These are phyloP conservation scores for Apamea crenata DNA, from an alignment of 2,888 invertebrate genomes.

Conservation along the genomic window DNA sequence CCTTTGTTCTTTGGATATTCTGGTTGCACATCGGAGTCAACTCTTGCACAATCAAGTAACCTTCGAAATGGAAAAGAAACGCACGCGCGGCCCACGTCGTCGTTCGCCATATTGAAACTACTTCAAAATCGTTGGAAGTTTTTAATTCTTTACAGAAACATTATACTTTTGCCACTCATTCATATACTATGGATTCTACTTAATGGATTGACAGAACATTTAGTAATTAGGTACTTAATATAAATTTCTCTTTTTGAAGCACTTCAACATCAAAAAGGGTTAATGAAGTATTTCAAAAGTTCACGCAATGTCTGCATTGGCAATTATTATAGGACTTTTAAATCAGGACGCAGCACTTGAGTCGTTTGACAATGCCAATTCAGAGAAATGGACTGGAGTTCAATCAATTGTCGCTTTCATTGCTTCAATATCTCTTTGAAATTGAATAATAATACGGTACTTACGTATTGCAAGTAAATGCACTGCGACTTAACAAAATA, in stretches of 20 bases:
- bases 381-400: slow-evolving; percentile 51
- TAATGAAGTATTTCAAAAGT: slow-evolving; percentile 14
- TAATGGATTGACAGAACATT: background rate
- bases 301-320: slow-evolving; percentile 31
- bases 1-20: slow-evolving; percentile 80
- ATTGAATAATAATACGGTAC: slow-evolving; percentile 1
- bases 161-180: background rate
- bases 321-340: slow-evolving; percentile 41
- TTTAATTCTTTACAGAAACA: slow-evolving; percentile 13
- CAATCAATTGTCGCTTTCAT: slow-evolving; percentile 55
- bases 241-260: background rate
- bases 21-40: slow-evolving; percentile 78
- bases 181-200: background rate
- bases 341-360: slow-evolving; percentile 53
- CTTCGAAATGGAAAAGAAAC: slow-evolving; percentile 87
- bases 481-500: background rate
- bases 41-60: slow-evolving; percentile 83
- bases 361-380: slow-evolving; percentile 56
- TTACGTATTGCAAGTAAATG: slow-evolving; percentile 8
- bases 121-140: slow-evolving; percentile 32
- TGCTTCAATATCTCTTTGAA: slow-evolving; percentile 47
- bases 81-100: slow-evolving; percentile 76
- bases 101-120: slow-evolving; percentile 68
- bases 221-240: background rate
- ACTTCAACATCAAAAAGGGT: slow-evolving; percentile 27